These are phyloP conservation scores for Hyles euphorbiae DNA, from an alignment of 1,140 invertebrate species.

Conservation along the genomic window DNA sequence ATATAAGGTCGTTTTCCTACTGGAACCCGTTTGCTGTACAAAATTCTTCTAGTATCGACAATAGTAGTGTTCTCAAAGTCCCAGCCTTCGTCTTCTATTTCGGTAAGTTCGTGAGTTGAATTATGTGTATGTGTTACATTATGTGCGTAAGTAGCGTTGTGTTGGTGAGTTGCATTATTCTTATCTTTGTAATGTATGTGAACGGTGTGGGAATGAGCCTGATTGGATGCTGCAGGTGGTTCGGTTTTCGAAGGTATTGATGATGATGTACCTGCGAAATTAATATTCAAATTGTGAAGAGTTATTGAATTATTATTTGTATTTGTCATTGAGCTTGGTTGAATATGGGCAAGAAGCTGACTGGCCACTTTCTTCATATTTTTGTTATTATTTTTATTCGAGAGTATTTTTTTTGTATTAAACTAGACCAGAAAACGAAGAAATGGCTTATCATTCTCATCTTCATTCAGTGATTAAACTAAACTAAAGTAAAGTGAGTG, in stretches of 20 bases:
- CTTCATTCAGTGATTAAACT: too few species aligned
- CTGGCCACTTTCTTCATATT: too few species aligned
- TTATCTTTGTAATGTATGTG: too few species aligned
- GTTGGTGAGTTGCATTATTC: too few species aligned
- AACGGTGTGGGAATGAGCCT: neutral
- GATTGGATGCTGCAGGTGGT: slow-evolving; percentile 7
- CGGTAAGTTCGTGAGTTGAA: slow-evolving; percentile 19
- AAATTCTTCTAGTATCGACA: slow-evolving; percentile 56
- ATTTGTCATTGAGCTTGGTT: too few species aligned
- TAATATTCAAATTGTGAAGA: neutral
- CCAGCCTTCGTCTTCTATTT: slow-evolving; percentile 50
- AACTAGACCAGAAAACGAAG: too few species aligned
- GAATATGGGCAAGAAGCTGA: too few species aligned
- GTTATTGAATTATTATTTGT: slow-evolving; percentile 3
- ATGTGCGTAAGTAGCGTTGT: neutral
- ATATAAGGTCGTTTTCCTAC: slow-evolving; percentile 58
- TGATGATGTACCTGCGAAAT: slow-evolving; percentile 17
- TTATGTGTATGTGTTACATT: neutral
- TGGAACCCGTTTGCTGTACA: slow-evolving; percentile 49
- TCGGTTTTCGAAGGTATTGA: slow-evolving; percentile 21
- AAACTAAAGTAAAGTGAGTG: too few species aligned
- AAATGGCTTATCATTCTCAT: too few species aligned
- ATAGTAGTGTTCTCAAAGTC: slow-evolving; percentile 51
- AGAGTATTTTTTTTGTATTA: too few species aligned
- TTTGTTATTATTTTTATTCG: too few species aligned